Evolutionary conservation across 2,888 invertebrate species (phyloP), one percentile per base, ranked within the genome.

Genomic region (Tetramorium bicarinatum): DNA sequence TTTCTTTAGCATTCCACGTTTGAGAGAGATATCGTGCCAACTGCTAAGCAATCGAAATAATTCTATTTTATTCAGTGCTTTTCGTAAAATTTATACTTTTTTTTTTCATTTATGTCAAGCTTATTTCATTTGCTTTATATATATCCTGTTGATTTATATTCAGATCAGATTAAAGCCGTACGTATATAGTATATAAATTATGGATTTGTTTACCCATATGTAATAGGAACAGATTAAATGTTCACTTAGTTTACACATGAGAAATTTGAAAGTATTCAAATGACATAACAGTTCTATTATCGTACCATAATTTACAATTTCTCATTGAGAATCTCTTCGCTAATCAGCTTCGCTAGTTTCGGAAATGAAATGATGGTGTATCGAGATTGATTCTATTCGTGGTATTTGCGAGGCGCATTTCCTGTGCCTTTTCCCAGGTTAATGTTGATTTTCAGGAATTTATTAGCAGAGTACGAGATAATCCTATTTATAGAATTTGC

Each of bases 401-500:
- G n/a, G n/a, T 18, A 54, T 41, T 54, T 38, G 54, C 41, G 15
- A 54, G 34, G 44, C 15, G 47, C 47, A 34, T 80, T 59, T 21
- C 29, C 76, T 15, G 1, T 38, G 7, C 52, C 49, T 62, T 47
- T 71, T 61, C 34, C 11, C 59, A 18, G 13, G 34, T 71, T 79
- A 38, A 49, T 69, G 47, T n/a, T 61, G 25, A 80, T 59, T 71
- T 80, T 9, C 21, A 47, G 69, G 34, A 69, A 47, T 67, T 77
- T 52, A 66, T 79, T 61, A 71, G 18, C 25, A 54, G 34, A 34
- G 15, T 18, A 15, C 1, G 15, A 59, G 44, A 49, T 71, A 80
- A 71, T 80, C 47, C 25, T 67, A 54, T 56, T 67, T 77, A 56
- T 66, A 67, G 29, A 29, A 56, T 77, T 67, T 13, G 9, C 29